Evolutionary conservation across 1,140 invertebrate species (phyloP), one percentile per base, ranked within the genome.

Genomic region (Drosophila nasuta): DNA sequence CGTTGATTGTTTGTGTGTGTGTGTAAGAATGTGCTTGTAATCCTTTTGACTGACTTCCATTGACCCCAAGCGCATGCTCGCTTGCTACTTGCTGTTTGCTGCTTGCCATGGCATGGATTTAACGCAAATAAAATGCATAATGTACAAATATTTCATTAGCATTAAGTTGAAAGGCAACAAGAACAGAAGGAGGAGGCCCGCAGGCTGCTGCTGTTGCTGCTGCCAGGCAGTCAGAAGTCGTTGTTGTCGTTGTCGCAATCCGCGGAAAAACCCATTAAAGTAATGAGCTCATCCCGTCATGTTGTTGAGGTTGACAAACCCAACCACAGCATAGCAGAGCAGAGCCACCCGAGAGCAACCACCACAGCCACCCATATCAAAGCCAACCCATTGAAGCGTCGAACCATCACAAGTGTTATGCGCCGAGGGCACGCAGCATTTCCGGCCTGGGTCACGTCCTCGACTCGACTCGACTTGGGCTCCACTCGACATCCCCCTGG

Each of bases 251-350:
- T 38, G 56, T 20, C 25, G 49, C 20, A 38, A 59, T 20, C 33
- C 41, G 57, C 51, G 51, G 48, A 56, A 49, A 74, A 77, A 82
- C 69, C 85, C 81, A 89, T 89, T 89, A 88, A 81, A 81, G 77
- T 88, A 89, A 88, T 88, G 85, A 88, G 81, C 81, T 89, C 85
- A 85, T 89, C 80, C 70, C 81, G 62, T 70, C 67, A 70, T 88
- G 62, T 52, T 13, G 71, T 56, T 68, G 78, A 88, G 80, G 74
- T 88, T 88, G 85, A 89, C 83, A 82, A 80, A 77, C 79, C 45
- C 77, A 66, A 25, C 71, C 62, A 48, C 58, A 63, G 35, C 43
- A 25, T 25, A 25, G 20, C 20, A 25, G 20, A 20, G 20, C 20
- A 20, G 20, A 38, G 17, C 49, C 35, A n/a, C 15, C n/a, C 54